Conservation (phyloP, 2,113 vertebrate species). For the Leucoraja erinaceus region DNA sequence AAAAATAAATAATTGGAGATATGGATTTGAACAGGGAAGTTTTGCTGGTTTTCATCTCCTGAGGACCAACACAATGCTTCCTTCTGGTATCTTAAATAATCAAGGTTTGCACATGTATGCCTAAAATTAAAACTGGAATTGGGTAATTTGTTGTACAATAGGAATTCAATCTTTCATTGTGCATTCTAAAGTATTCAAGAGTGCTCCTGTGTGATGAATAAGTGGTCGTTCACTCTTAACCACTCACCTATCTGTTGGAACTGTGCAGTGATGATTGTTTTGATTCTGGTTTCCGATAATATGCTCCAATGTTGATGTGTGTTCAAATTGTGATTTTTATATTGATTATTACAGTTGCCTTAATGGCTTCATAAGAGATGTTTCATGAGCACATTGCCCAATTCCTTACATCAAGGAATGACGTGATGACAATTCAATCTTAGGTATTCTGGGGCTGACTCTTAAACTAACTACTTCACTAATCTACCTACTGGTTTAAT, state of each 20-base stretch:
- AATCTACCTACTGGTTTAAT: not conserved
- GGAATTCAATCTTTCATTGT: not conserved
- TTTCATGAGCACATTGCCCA: not conserved
- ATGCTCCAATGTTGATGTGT: not conserved
- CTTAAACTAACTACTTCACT: not conserved
- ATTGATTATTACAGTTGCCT: not conserved
- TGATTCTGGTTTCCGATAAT: not conserved
- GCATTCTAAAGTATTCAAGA: not conserved
- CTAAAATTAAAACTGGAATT: not conserved
- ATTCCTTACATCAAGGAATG: not conserved
- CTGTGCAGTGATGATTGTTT: not conserved
- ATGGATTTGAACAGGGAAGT: not conserved
- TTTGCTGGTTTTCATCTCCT: not conserved
- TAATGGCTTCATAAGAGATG: not conserved
- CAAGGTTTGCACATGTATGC: not conserved
- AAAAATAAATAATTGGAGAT: not conserved
- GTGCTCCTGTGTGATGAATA: not conserved
- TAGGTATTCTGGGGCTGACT: not conserved
- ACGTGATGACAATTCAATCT: not conserved
- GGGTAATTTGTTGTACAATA: not conserved
- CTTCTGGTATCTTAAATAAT: not conserved
- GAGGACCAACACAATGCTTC: not conserved
- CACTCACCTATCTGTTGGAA: not conserved
- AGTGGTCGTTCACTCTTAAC: not conserved
- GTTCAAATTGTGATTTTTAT: not conserved